A percentile compares a stretch with the other conserved stretches of the same genome.
phyloP scores from a whole-genome alignment of 2,113 vertebrate species.

The Malaclemys terrapin region DNA sequence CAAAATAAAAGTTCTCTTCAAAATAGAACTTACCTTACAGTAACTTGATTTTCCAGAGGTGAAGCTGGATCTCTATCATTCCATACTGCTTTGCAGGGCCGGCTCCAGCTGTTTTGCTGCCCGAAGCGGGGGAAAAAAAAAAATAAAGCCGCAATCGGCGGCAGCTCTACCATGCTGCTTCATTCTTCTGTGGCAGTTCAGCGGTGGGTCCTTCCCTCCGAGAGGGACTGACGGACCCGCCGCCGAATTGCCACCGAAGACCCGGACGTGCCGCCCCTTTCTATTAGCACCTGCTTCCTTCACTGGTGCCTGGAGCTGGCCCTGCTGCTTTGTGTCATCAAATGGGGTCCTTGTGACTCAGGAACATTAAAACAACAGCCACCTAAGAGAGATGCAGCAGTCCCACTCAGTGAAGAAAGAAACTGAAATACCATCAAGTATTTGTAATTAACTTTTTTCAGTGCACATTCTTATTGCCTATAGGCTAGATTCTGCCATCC shows the following conservation, averaged over 20 bases:
- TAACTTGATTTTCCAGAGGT: slow-evolving; percentile 13
- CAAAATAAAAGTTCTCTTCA: background rate
- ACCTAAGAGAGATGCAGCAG: background rate
- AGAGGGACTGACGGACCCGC: no score
- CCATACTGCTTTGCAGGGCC: background rate
- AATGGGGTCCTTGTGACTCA: slow-evolving; percentile 45
- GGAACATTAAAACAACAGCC: background rate
- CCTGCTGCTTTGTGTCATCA: background rate
- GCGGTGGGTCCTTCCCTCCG: no score
- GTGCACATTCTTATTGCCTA: background rate
- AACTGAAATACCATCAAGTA: background rate
- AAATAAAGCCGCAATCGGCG: no score
- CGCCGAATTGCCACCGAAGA: no score
- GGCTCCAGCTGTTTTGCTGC: no score
- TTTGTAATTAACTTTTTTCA: background rate
- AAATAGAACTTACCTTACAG: background rate
- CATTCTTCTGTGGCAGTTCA: no score
- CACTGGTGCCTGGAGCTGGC: no score
- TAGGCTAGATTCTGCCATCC: background rate
- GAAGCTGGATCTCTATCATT: accelerated
- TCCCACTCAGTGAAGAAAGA: background rate
- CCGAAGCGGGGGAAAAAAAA: no score
- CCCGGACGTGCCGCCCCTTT: no score
- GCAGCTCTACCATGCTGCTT: no score
- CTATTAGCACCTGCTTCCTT: no score